Evolutionary conservation across 2,797 vertebrate species (phyloP).

Genomic region (Pterois miles): DNA sequence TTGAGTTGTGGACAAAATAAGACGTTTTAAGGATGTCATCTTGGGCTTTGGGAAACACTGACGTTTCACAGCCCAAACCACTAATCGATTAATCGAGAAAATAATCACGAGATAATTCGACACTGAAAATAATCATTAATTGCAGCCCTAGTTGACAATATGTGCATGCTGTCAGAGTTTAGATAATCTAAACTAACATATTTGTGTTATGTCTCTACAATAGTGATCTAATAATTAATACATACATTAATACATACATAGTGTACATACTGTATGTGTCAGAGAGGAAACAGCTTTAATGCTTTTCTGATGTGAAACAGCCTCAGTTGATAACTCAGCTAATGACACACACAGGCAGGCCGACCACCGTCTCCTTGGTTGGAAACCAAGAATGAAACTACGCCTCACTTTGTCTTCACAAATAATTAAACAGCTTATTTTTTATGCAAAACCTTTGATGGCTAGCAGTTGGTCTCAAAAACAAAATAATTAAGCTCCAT

Average conservation of each 20-base stretch:
- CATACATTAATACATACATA: no score
- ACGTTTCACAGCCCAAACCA: no score
- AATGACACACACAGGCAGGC: background rate
- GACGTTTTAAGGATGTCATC: no score
- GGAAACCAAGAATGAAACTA: conserved; percentile 8
- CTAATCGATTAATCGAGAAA: no score
- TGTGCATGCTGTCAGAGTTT: background rate
- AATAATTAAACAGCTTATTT: conserved; percentile 22
- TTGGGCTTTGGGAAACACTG: no score
- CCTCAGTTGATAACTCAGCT: background rate
- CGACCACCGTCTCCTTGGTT: background rate
- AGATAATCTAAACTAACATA: background rate
- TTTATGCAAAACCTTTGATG: conserved; percentile 26
- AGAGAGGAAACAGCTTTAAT: background rate
- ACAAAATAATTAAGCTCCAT: background rate
- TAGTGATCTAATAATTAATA: background rate
- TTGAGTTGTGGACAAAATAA: no score
- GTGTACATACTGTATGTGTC: background rate
- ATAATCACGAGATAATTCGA: no score
- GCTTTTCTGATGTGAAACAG: background rate
- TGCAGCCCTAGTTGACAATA: background rate
- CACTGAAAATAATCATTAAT: no score
- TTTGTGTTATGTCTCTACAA: background rate
- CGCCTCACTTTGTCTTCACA: conserved; percentile 17
- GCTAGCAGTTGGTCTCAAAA: conserved; percentile 1